phyloP scores from a whole-genome alignment of 1,140 invertebrate species.

The Drosophila repleta region DNA sequence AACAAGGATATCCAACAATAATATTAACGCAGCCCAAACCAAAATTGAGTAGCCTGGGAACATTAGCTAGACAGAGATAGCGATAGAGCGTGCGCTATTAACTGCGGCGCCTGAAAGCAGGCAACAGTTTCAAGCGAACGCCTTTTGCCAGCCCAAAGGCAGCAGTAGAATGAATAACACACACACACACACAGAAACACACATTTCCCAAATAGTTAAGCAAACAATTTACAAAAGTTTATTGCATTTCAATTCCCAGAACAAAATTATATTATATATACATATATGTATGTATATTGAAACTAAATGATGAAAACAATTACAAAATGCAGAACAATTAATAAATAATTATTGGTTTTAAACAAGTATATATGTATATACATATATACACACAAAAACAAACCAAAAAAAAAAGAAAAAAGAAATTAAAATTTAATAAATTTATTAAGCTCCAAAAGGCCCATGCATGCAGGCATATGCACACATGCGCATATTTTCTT shows the following conservation, averaged over 20 bases:
- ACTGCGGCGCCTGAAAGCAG: constrained; percentile 38
- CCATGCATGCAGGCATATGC: constrained; percentile 1
- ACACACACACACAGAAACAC: constrained; percentile 25
- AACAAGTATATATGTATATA: constrained; percentile 6
- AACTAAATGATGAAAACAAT: constrained; percentile 20
- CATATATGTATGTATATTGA: constrained; percentile 27
- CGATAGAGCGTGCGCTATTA: constrained; percentile 1
- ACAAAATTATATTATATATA: constrained; percentile 15
- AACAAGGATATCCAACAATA: constrained; percentile 6
- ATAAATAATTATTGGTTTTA: constrained; percentile 34
- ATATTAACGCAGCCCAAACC: not conserved
- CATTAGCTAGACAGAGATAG: constrained; percentile 6
- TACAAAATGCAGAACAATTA: constrained; percentile 25
- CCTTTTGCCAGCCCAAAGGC: constrained; percentile 12
- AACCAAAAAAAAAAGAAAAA: too few relatives aligned
- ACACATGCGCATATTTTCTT: constrained; percentile 49
- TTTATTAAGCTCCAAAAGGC: constrained; percentile 21
- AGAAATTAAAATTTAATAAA: constrained; percentile 7
- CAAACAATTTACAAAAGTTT: constrained; percentile 45
- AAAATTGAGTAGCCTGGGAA: not conserved
- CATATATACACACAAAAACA: constrained; percentile 1
- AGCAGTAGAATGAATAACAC: constrained; percentile 18
- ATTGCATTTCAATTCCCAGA: constrained; percentile 43
- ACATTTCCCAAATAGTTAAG: constrained; percentile 24
- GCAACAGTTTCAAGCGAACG: constrained; percentile 26